Conservation (phyloP, 2,797 vertebrate genomes). For the Chelon labrosus region DNA sequence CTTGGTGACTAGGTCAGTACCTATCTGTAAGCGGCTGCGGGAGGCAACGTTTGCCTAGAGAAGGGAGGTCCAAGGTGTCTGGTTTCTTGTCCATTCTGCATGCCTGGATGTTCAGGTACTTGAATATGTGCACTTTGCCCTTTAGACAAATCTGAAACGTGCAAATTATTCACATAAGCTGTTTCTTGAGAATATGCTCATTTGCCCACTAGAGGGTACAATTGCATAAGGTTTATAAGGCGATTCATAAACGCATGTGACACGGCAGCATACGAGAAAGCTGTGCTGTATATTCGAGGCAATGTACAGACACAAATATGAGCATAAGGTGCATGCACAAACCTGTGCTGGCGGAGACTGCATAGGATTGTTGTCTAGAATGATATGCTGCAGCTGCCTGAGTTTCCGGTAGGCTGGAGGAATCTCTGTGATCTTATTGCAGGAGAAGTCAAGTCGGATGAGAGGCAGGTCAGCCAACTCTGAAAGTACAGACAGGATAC, state of each 20-base stretch:
- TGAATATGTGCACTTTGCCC: conserved; percentile 98
- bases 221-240: conserved; percentile 12
- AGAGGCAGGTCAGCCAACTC: conserved; percentile 95
- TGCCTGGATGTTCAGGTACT: conserved; percentile 97
- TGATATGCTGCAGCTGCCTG: conserved; percentile 93
- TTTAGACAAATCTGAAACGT: conserved; percentile 95
- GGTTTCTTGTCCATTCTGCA: conserved; percentile 97
- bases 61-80: conserved; percentile 94
- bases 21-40: conserved; percentile 97
- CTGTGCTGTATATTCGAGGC: not conserved
- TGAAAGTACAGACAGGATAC: conserved; percentile 64
- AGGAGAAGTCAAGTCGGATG: conserved; percentile 97
- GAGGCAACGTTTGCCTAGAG: conserved; percentile 92
- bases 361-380: conserved; percentile 98
- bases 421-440: conserved; percentile 99
- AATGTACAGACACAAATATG: not conserved
- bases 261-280: not conserved
- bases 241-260: not conserved
- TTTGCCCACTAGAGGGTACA: conserved; percentile 60
- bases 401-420: conserved; percentile 94
- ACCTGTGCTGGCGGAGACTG: conserved; percentile 98
- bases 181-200: not conserved
- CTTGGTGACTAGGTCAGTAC: conserved; percentile 65
- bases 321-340: conserved; percentile 53
- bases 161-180: conserved; percentile 39